These are phyloP conservation scores for Mythimna vitellina DNA, from an alignment of 2,888 invertebrate genomes.

Conservation along the genomic window DNA sequence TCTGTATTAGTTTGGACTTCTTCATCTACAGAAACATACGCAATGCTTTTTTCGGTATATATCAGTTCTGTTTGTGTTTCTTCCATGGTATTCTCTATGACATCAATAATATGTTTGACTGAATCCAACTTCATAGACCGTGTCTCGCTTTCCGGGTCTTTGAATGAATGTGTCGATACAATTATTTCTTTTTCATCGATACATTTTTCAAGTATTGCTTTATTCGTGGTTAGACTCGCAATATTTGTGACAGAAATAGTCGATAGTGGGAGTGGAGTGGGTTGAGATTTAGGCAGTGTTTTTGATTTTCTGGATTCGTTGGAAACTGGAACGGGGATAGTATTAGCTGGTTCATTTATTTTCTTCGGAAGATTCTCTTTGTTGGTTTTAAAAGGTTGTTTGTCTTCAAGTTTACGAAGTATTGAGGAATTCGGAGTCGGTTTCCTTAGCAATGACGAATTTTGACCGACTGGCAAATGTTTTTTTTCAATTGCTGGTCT, in stretches of 20 bases:
- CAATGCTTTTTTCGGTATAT: not conserved
- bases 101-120: conserved; percentile 3
- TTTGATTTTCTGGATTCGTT: conserved; percentile 4
- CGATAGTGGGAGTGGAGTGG: not conserved
- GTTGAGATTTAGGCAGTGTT: not conserved
- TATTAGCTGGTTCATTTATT: not conserved
- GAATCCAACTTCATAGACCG: conserved; percentile 45
- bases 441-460: conserved; percentile 23
- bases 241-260: conserved; percentile 10
- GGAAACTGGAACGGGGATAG: not conserved
- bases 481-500: conserved; percentile 36
- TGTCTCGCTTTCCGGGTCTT: conserved; percentile 59
- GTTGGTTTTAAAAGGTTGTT: conserved; percentile 23
- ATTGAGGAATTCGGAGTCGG: not conserved
- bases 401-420: conserved; percentile 31
- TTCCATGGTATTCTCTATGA: not conserved
- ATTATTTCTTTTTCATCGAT: conserved; percentile 58
- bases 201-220: conserved; percentile 33
- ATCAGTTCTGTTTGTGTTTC: conserved; percentile 28
- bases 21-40: conserved; percentile 6
- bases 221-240: conserved; percentile 40
- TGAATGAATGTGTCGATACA: conserved; percentile 48
- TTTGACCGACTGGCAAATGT: conserved; percentile 26
- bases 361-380: not conserved
- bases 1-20: conserved; percentile 40